phyloP scores from a whole-genome alignment of 2,797 vertebrate genomes.

The Hippoglossus hippoglossus region DNA sequence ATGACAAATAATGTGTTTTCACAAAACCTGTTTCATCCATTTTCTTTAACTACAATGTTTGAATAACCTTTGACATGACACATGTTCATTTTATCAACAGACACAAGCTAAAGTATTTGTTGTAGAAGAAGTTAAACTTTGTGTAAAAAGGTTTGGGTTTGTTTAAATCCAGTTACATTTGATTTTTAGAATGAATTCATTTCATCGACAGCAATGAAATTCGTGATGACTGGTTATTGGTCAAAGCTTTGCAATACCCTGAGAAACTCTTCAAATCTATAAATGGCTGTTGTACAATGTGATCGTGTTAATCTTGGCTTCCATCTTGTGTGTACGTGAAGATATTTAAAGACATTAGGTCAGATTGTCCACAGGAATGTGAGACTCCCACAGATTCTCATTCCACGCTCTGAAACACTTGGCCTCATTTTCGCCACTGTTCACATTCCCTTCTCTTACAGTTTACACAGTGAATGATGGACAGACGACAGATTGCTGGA shows the following conservation, averaged over 20 bases:
- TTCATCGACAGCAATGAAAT: not conserved
- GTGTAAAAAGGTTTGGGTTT: too few relatives aligned
- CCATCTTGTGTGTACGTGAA: constrained; percentile 53
- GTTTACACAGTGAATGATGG: not conserved
- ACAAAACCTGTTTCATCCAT: not conserved
- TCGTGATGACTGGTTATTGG: not conserved
- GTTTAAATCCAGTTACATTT: too few relatives aligned
- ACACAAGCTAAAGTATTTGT: too few relatives aligned
- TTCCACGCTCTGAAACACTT: constrained; percentile 63
- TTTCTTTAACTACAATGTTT: not conserved
- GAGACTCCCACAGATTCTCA: constrained; percentile 66
- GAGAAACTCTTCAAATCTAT: constrained; percentile 34
- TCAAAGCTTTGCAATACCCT: constrained; percentile 9
- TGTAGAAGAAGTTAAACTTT: too few relatives aligned
- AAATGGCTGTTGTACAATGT: constrained; percentile 36
- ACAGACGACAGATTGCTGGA: not conserved
- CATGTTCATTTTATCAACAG: not conserved
- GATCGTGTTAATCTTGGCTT: constrained; percentile 49
- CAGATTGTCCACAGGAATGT: constrained; percentile 75
- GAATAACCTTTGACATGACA: too few relatives aligned
- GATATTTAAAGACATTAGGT: constrained; percentile 77
- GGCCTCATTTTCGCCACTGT: constrained; percentile 63
- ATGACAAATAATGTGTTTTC: not conserved
- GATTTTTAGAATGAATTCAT: not conserved
- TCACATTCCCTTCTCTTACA: constrained; percentile 10